These are phyloP conservation scores for Falco peregrinus DNA, from an alignment of 2,797 vertebrate genomes.

Conservation along the genomic window DNA sequence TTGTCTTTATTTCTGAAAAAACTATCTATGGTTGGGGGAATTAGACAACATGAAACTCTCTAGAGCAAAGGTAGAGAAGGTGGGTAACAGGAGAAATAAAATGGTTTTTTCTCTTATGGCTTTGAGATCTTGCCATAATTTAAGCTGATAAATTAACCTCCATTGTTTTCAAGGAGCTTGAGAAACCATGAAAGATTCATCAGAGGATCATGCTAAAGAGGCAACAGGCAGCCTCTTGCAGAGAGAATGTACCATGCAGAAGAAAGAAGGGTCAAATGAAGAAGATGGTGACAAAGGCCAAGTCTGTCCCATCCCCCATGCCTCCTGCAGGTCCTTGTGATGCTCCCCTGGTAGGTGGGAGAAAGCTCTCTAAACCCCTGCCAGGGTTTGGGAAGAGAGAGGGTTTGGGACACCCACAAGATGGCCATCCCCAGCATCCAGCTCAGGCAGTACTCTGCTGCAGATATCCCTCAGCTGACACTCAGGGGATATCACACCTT, in stretches of 20 bases:
- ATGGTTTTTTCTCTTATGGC: neutral
- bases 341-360: neutral
- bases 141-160: constrained; percentile 49
- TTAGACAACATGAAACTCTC: neutral
- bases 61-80: neutral
- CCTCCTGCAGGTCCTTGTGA: neutral
- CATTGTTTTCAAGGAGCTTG: neutral
- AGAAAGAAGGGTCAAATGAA: neutral
- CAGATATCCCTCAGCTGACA: neutral
- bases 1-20: constrained; percentile 72
- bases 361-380: neutral
- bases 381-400: neutral
- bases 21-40: constrained; percentile 48
- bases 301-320: neutral
- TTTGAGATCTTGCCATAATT: constrained; percentile 48
- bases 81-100: neutral
- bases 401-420: neutral
- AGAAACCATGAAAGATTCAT: neutral
- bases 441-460: neutral
- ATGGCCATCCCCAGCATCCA: neutral
- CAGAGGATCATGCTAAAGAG: neutral
- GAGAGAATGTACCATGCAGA: neutral
- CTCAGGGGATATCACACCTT: neutral
- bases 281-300: neutral
- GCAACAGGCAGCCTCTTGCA: neutral